These are phyloP conservation scores for Pseudomyrmex gracilis DNA, from an alignment of 1,140 invertebrate genomes.

Conservation along the genomic window DNA sequence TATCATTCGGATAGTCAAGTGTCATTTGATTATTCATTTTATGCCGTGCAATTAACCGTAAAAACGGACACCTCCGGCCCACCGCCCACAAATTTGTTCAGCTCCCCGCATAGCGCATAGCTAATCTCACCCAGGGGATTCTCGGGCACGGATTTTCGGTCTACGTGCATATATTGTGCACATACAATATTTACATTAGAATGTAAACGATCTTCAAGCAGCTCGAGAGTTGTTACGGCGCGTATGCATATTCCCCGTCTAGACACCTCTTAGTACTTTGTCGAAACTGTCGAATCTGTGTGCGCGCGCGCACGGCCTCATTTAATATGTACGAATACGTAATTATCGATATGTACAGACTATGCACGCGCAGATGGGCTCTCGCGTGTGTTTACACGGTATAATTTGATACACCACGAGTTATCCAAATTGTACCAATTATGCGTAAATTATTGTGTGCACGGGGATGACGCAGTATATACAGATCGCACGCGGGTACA, in stretches of 20 bases:
- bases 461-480: slow-evolving; percentile 16
- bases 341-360: slow-evolving; percentile 41
- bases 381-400: slow-evolving; percentile 23
- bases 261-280: slow-evolving; percentile 29
- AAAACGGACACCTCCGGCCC: neutral
- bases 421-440: slow-evolving; percentile 56
- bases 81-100: slow-evolving; percentile 49
- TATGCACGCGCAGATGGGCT: slow-evolving; percentile 7
- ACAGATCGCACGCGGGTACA: neutral
- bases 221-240: slow-evolving; percentile 25
- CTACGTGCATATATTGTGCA: slow-evolving; percentile 56
- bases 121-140: slow-evolving; percentile 66
- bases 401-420: slow-evolving; percentile 42
- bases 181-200: slow-evolving; percentile 59
- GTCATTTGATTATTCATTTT: slow-evolving; percentile 8
- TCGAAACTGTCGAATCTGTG: slow-evolving; percentile 41
- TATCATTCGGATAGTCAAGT: neutral
- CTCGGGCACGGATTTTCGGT: slow-evolving; percentile 62
- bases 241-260: slow-evolving; percentile 34
- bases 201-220: slow-evolving; percentile 60
- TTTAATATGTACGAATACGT: slow-evolving; percentile 50
- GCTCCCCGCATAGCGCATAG: slow-evolving; percentile 14
- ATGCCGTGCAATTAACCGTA: slow-evolving; percentile 44
- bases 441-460: slow-evolving; percentile 50
- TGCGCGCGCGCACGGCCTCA: neutral